A percentile compares a stretch with the other conserved stretches of the same genome.
Conservation (phyloP, 2,113 vertebrate genomes). For the Serinus canaria region DNA sequence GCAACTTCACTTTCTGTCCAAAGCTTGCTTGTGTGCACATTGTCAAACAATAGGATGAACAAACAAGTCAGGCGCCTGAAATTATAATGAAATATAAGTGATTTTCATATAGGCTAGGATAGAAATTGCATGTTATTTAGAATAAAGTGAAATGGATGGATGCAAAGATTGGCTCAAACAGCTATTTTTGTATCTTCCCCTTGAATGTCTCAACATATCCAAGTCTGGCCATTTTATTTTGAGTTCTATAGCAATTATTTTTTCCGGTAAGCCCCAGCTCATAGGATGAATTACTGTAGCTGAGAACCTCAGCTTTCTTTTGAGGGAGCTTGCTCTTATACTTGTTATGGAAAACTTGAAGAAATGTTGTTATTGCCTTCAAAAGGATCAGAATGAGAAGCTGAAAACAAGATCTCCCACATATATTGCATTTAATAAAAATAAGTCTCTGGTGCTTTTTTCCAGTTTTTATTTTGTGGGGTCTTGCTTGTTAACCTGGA, state of each 20-base stretch:
- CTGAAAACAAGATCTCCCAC: background rate
- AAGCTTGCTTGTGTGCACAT: background rate
- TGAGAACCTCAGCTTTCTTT: background rate
- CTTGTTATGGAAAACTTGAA: background rate
- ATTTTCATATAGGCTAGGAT: background rate
- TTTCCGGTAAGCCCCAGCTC: background rate
- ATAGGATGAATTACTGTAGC: background rate
- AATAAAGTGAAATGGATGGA: background rate
- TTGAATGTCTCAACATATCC: background rate
- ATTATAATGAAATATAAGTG: background rate
- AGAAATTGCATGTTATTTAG: background rate
- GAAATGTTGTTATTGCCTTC: background rate
- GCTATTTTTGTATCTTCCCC: background rate
- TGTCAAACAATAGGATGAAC: background rate
- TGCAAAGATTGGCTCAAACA: background rate
- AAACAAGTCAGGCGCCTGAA: background rate
- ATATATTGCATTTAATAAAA: background rate
- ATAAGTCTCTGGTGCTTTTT: background rate
- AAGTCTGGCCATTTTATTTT: background rate
- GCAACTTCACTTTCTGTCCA: background rate
- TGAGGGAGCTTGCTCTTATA: background rate
- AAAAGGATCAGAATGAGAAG: background rate
- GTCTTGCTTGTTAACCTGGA: background rate
- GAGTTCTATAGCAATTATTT: background rate
- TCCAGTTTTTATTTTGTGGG: background rate